A percentile compares a stretch with the other conserved stretches of the same genome.
These are phyloP conservation scores for Shinisaurus crocodilurus DNA, from an alignment of 2,113 vertebrate genomes.

Conservation along the genomic window DNA sequence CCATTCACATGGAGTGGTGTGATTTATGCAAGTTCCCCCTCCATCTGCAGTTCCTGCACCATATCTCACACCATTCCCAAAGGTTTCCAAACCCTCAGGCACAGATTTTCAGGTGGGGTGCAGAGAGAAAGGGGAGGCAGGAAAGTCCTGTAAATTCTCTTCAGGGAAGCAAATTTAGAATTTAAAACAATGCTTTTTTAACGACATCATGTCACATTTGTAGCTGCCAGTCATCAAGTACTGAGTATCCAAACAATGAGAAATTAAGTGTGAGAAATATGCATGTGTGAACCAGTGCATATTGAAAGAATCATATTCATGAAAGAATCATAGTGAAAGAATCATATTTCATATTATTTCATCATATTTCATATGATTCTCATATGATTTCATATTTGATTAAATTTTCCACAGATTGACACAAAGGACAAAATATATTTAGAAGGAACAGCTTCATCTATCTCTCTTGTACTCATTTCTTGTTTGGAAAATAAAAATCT, in stretches of 20 bases:
- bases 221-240: not conserved
- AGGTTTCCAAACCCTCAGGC: not conserved
- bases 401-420: conserved; percentile 14
- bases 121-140: not conserved
- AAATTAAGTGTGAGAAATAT: not conserved
- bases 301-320: conserved; percentile 27
- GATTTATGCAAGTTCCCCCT: not conserved
- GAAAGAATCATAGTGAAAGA: too few species aligned
- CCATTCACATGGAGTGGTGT: not conserved
- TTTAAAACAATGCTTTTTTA: not conserved
- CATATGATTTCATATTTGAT: conserved; percentile 40
- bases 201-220: not conserved
- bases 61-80: not conserved
- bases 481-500: conserved; percentile 30
- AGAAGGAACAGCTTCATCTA: conserved; percentile 4
- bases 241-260: not conserved
- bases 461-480: conserved; percentile 31
- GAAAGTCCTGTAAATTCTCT: not conserved
- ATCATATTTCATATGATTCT: too few species aligned
- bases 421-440: conserved; percentile 43
- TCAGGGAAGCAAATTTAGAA: not conserved
- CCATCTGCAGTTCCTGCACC: not conserved
- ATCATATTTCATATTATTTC: too few species aligned
- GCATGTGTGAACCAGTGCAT: not conserved
- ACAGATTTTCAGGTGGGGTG: not conserved